These are phyloP conservation scores for Opisthocomus hoazin DNA, from an alignment of 2,113 vertebrate species.

Conservation along the genomic window DNA sequence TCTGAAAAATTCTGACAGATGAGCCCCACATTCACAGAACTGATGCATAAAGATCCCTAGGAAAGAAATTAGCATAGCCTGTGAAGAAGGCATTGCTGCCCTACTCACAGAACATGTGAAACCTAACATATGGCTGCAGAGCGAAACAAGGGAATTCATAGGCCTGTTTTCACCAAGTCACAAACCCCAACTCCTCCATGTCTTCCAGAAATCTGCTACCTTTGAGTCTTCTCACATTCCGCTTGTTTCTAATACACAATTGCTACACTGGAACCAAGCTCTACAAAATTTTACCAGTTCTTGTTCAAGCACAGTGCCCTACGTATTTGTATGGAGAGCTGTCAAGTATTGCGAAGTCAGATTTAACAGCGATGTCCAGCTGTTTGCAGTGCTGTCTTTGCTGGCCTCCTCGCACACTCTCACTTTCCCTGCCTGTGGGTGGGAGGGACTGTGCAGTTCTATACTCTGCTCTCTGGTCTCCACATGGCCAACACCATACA, in stretches of 20 bases:
- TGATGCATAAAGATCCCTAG: background rate
- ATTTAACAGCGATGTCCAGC: background rate
- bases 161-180: background rate
- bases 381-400: background rate
- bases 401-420: background rate
- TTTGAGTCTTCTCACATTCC: background rate
- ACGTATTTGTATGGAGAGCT: background rate
- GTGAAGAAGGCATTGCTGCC: background rate
- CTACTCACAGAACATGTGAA: background rate
- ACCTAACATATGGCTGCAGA: background rate
- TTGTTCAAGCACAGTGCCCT: background rate
- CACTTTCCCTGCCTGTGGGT: background rate
- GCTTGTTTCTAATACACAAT: background rate
- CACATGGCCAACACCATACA: background rate
- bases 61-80: background rate
- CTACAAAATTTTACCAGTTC: background rate
- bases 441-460: background rate
- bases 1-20: background rate
- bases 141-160: background rate
- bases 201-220: background rate
- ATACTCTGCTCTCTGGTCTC: background rate
- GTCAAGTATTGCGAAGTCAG: background rate
- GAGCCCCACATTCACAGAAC: background rate
- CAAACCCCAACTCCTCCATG: background rate
- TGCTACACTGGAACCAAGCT: background rate